Conservation (phyloP, 2,888 invertebrate genomes). For the Anticlea derivata region DNA sequence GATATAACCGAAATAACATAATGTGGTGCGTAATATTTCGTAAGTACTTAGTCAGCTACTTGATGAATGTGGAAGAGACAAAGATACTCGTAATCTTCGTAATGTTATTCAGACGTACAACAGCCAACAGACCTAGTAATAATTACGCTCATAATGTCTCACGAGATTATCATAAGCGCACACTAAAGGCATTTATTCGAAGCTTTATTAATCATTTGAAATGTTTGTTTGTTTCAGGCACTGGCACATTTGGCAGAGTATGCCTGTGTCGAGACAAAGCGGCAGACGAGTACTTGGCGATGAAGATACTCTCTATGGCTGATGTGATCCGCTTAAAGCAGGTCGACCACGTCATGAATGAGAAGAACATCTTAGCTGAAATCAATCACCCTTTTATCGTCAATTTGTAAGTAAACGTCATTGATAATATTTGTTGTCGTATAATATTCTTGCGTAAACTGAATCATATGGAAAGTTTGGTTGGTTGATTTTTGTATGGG, state of each 20-base stretch:
- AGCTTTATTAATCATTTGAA: conserved; percentile 13
- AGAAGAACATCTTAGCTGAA: conserved; percentile 95
- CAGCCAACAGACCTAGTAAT: background rate
- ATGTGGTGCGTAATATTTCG: too few relatives aligned
- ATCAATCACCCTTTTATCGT: conserved; percentile 98
- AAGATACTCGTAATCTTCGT: background rate
- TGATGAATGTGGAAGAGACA: too few relatives aligned
- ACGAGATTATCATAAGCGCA: conserved; percentile 1
- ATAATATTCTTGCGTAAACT: too few relatives aligned
- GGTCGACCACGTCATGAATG: conserved; percentile 98
- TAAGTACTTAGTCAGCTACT: too few relatives aligned
- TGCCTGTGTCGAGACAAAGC: conserved; percentile 94
- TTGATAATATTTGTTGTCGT: background rate
- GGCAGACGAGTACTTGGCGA: conserved; percentile 92
- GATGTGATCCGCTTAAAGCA: conserved; percentile 97
- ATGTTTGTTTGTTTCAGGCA: conserved; percentile 85
- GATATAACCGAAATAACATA: too few relatives aligned
- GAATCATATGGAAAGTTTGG: too few relatives aligned
- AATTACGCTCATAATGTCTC: conserved; percentile 3
- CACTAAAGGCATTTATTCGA: conserved; percentile 14
- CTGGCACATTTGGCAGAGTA: conserved; percentile 98
- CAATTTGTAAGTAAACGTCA: conserved; percentile 85
- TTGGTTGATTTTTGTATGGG: too few relatives aligned
- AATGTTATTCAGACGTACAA: background rate
- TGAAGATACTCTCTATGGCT: conserved; percentile 96